Evolutionary conservation across 2,888 invertebrate species (phyloP).

Genomic region (Oligia fasciuncula): DNA sequence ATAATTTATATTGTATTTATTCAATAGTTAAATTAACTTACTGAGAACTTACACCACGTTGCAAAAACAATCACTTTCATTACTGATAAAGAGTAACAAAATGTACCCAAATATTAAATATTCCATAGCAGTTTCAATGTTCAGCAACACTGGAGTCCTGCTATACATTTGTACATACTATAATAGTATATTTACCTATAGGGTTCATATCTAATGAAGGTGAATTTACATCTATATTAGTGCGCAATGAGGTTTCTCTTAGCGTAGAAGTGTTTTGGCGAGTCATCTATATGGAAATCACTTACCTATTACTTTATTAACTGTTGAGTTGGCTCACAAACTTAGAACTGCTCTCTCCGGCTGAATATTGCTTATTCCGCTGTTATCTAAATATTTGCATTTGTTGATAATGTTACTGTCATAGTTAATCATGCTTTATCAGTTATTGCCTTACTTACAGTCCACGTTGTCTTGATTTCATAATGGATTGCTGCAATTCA

Average conservation of each 20-base stretch:
- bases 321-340: conserved; percentile 50
- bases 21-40: background rate
- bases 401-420: conserved; percentile 52
- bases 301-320: conserved; percentile 64
- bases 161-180: conserved; percentile 36
- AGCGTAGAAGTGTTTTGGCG: conserved; percentile 59
- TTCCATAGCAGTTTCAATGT: conserved; percentile 1
- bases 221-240: conserved; percentile 73
- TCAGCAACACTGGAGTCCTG: background rate
- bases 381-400: conserved; percentile 60
- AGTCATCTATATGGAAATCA: conserved; percentile 73
- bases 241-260: conserved; percentile 62
- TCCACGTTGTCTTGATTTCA: conserved; percentile 41
- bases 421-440: conserved; percentile 55
- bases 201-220: conserved; percentile 62
- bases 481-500: conserved; percentile 47
- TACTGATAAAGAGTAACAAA: background rate
- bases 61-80: background rate
- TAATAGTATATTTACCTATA: conserved; percentile 34
- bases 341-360: conserved; percentile 38
- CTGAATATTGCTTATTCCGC: conserved; percentile 50
- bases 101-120: background rate
- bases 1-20: background rate
- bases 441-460: conserved; percentile 43
- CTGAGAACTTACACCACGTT: background rate